Evolutionary conservation across 1,140 invertebrate species (phyloP).

Genomic region (Phymorhynchus buccinoides): DNA sequence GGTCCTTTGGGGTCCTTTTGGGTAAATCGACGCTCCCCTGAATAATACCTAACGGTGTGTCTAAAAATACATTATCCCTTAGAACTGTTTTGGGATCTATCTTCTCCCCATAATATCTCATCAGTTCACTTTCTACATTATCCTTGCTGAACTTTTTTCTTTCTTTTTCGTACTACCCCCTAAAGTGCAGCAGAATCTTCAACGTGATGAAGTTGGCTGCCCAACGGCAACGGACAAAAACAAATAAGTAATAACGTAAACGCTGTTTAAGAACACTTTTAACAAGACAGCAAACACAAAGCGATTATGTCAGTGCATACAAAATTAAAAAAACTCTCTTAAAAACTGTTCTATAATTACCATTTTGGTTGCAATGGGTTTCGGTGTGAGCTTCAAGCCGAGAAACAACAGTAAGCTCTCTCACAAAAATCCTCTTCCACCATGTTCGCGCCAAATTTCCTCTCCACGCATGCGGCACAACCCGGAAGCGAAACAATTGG

Average conservation of each 20-base stretch:
- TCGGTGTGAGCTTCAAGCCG: not conserved
- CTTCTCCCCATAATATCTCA: too few relatives aligned
- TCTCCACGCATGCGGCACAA: slow-evolving; percentile 21
- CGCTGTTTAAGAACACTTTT: not conserved
- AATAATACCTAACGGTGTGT: too few relatives aligned
- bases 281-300: not conserved
- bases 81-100: too few relatives aligned
- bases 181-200: not conserved
- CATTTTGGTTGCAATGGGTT: not conserved
- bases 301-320: not conserved
- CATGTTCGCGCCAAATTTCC: slow-evolving; percentile 29
- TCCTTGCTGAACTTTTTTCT: too few relatives aligned
- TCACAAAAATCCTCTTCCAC: not conserved
- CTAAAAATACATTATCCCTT: too few relatives aligned
- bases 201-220: not conserved
- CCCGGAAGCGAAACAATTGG: slow-evolving; percentile 12
- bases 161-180: not conserved
- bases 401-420: not conserved
- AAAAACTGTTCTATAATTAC: not conserved
- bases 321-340: not conserved
- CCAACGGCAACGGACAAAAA: not conserved
- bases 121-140: too few relatives aligned
- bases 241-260: not conserved
- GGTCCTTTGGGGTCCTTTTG: too few relatives aligned
- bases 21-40: too few relatives aligned